A percentile compares a stretch with the other conserved stretches of the same genome.
Evolutionary conservation across 2,113 vertebrate genomes (phyloP).

Genomic region (Ochotona curzoniae): DNA sequence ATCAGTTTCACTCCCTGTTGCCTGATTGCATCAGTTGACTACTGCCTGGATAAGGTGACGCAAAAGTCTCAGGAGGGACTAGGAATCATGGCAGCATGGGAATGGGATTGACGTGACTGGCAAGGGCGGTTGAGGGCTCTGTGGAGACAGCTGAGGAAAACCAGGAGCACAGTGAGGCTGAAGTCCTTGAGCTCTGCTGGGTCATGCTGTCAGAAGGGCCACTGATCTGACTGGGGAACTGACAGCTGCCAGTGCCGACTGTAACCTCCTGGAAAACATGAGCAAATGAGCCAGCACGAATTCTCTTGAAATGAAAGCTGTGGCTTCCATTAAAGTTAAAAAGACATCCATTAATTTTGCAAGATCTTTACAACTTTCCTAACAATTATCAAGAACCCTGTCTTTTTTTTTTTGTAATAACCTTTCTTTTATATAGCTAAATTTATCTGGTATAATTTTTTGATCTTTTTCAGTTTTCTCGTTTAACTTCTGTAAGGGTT

Average conservation of each 20-base stretch:
- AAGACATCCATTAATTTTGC: not conserved
- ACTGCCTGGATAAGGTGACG: too few species aligned
- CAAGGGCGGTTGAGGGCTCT: conserved; percentile 89
- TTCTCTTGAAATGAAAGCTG: too few species aligned
- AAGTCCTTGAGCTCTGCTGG: conserved; percentile 94
- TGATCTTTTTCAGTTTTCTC: not conserved
- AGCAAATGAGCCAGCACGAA: too few species aligned
- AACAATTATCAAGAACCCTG: not conserved
- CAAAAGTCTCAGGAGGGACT: too few species aligned
- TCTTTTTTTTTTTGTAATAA: not conserved
- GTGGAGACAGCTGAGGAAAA: conserved; percentile 97
- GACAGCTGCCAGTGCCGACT: conserved; percentile 82
- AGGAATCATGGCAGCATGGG: too few species aligned
- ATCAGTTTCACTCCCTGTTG: too few species aligned
- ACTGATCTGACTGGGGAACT: conserved; percentile 95
- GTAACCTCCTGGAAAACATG: too few species aligned
- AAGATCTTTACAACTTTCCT: not conserved
- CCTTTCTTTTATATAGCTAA: not conserved
- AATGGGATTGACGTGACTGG: too few species aligned
- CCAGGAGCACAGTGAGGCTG: conserved; percentile 93
- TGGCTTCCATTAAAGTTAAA: too few species aligned
- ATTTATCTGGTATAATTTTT: not conserved
- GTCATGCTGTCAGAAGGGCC: conserved; percentile 99
- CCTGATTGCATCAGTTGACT: too few species aligned
- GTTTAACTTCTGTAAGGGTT: not conserved